Evolutionary conservation across 2,888 invertebrate species (phyloP).

Genomic region (Seira sanloemensis): DNA sequence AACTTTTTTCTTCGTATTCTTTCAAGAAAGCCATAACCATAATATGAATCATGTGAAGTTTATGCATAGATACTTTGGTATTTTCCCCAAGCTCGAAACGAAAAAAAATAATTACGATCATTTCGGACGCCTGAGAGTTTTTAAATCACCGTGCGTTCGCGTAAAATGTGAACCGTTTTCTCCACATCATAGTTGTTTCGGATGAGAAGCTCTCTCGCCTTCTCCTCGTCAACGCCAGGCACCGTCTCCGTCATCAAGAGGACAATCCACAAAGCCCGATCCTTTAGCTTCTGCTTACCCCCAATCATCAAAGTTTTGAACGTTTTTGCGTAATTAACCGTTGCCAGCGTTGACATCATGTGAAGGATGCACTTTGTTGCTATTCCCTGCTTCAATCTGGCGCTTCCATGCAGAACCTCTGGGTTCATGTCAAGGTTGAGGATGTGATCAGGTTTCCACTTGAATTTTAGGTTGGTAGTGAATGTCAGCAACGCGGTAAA

Average conservation of each 20-base stretch:
- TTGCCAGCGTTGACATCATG: conserved; percentile 71
- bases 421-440: conserved; percentile 66
- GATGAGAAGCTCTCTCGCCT: conserved; percentile 46
- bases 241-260: conserved; percentile 61
- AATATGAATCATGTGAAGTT: too few species aligned
- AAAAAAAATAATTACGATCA: too few species aligned
- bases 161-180: conserved; percentile 58
- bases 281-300: conserved; percentile 69
- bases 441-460: conserved; percentile 63
- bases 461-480: conserved; percentile 64
- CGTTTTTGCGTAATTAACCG: conserved; percentile 71
- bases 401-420: conserved; percentile 71
- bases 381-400: conserved; percentile 71
- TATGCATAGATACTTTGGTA: too few species aligned
- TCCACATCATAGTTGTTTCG: conserved; percentile 69
- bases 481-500: conserved; percentile 69
- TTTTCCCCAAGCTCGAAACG: too few species aligned
- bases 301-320: conserved; percentile 73
- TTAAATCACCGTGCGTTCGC: too few species aligned
- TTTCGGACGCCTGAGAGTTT: too few species aligned
- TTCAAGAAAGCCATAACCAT: too few species aligned
- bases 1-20: too few species aligned
- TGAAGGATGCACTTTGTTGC: conserved; percentile 71
- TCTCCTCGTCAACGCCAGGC: conserved; percentile 41
- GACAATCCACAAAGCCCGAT: conserved; percentile 71